Percentiles rank a stretch among this genome's conserved stretches.
Conservation (phyloP, 2,888 invertebrate genomes). For the Teinopalpus imperialis region DNA sequence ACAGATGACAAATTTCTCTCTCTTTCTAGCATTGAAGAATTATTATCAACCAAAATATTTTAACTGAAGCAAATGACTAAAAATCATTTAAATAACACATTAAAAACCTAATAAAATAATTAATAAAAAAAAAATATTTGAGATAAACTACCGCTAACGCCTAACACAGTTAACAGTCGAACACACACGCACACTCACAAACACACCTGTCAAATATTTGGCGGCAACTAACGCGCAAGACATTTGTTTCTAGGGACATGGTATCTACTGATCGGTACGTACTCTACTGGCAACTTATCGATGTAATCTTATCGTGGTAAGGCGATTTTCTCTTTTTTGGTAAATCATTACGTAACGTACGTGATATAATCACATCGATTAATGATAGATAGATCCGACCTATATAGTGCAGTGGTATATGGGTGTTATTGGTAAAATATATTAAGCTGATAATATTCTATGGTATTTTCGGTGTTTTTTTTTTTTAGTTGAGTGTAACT, state of each 20-base stretch:
- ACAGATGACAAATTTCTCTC: too few species aligned
- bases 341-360: conserved; percentile 33
- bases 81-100: too few species aligned
- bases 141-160: too few species aligned
- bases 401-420: neutral
- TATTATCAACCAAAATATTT: too few species aligned
- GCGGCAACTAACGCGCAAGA: conserved; percentile 60
- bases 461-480: too few species aligned
- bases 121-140: too few species aligned
- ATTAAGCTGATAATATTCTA: too few species aligned
- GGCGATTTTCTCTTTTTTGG: conserved; percentile 44
- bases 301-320: conserved; percentile 51
- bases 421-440: too few species aligned
- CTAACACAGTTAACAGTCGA: neutral
- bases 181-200: neutral
- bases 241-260: conserved; percentile 50
- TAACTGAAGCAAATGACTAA: too few species aligned
- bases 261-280: conserved; percentile 33
- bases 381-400: neutral
- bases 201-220: conserved; percentile 60
- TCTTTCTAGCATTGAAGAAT: too few species aligned
- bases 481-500: too few species aligned
- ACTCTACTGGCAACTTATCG: conserved; percentile 38
- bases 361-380: conserved; percentile 1
- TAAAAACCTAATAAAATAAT: too few species aligned